These are phyloP conservation scores for Mormyrus hasselquistii DNA, from an alignment of 2,797 vertebrate species.

Conservation along the genomic window DNA sequence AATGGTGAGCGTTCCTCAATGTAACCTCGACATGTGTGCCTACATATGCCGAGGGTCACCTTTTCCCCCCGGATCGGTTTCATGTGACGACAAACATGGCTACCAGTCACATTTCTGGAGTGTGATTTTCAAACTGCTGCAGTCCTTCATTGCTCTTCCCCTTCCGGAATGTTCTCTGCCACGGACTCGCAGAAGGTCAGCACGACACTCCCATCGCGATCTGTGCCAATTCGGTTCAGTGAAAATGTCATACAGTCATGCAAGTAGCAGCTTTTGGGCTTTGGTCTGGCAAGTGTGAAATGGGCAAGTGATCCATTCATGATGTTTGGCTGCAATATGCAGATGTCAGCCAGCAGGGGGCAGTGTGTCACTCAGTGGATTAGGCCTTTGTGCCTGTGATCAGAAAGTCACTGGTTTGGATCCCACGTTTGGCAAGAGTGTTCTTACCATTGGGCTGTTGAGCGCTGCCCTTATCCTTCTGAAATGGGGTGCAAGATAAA, in stretches of 20 bases:
- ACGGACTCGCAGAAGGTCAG: background rate
- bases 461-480: background rate
- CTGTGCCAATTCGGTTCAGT: background rate
- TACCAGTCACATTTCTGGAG: background rate
- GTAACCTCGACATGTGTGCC: background rate
- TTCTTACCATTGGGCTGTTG: background rate
- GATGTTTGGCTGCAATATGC: background rate
- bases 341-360: background rate
- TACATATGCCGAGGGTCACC: background rate
- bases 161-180: background rate
- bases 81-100: background rate
- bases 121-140: background rate
- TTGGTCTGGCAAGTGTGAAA: background rate
- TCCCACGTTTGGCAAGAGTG: background rate
- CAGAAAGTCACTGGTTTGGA: background rate
- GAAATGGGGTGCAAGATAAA: background rate
- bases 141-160: background rate
- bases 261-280: background rate
- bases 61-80: background rate
- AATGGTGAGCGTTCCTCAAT: conserved; percentile 18
- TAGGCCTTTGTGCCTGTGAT: background rate
- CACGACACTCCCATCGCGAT: background rate
- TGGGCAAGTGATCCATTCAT: background rate
- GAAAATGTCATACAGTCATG: background rate
- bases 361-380: background rate